Evolutionary conservation across 2,797 vertebrate genomes (phyloP), one percentile per base, ranked within the genome.

Genomic region (Champsocephalus gunnari): DNA sequence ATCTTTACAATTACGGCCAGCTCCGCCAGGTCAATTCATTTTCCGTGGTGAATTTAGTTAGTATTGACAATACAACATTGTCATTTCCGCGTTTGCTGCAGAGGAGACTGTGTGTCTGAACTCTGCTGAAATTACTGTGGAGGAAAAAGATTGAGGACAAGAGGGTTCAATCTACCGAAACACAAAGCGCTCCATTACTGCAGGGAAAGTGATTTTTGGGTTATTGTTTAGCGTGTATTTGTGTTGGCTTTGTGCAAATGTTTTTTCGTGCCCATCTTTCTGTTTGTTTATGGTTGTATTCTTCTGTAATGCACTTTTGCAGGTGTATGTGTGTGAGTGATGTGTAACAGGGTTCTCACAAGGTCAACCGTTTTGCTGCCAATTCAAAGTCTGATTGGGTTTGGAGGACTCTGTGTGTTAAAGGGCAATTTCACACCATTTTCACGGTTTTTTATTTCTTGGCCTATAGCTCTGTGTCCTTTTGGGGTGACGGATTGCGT

Each of bases 61-160:
- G 77, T 78, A 83, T 87, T 81, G 84, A 90, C 59, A 48, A 32
- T 70, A 81, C 59, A 56, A 28, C 71, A 82, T 81, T 67, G 53
- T 28, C 7, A 67, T 82, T 75, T 62, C 34, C 24, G 3, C 1
- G 19, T 76, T 73, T 63, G 54, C 81, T 69, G 60, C 63, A 61
- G 79, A 76, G 66, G 71, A 60, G 65, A 83, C 66, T 0, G 12
- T 51, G 53, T 3, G 51, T 56, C 64, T 16, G 48, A 68, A 70
- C 74, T 66, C 62, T 24, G 55, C 38, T 62, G 76, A 75, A 65
- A 28, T 66, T 49, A 67, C 43, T 55, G 61, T 43, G 71, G 63
- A 69, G 68, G 65, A 34, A 61, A 38, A 61, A 73, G 73, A 73
- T 65, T 61, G 83, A 78, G 75, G 84, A 81, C 79, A 66, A 77